Base-by-base conservation (phyloP, 2,113 vertebrate genomes). In the Varanus salvator region DNA sequence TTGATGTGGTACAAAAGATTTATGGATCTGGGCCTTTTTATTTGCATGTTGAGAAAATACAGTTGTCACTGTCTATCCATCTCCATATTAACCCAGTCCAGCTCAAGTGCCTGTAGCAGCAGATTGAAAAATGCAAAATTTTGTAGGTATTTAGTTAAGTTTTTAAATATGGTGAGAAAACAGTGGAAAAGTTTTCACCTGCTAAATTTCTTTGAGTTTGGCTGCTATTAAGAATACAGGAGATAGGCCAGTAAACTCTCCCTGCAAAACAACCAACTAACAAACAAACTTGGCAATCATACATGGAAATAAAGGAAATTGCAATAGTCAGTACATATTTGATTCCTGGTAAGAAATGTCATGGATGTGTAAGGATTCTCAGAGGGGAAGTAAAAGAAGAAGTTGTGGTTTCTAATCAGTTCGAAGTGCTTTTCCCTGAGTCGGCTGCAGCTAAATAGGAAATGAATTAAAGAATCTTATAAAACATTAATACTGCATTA, bases 361-460 rank as follows among this genome's bases (percentile, higher is more conserved):
- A 90, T 57, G 64, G 60, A 90, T 85, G 76, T 11, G 85, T 50
- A 88, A 8, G 84, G 74, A 66, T 85, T 23, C 89, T 90, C 52
- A 89, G 87, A 44, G 87, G 75, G 91, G 91, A 86, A 54, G 1
- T 57, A 85, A 23, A 91, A 1, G 14, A 23, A 80, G 87, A 57
- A 8, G 92, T 48, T 31, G 9, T 52, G 27, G 88, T 6, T 6
- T 86, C 87, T 85, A 74, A 89, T 90, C 77, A 90, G 81, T 38
- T 77, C 4, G 89, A 83, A 87, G 1, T 7, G 80, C 2, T 83
- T 91, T 71, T 29, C 75, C 6, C 64, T 87, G 80, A 0, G 29
- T 84, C 90, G 88, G 87, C 77, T 31, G 85, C 89, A 92, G 11
- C 7, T 76, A 91, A 84, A 52, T 15, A 85, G 72, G 88, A 89